phyloP scores from a whole-genome alignment of 1,140 invertebrate species.

The Macrobrachium rosenbergii region DNA sequence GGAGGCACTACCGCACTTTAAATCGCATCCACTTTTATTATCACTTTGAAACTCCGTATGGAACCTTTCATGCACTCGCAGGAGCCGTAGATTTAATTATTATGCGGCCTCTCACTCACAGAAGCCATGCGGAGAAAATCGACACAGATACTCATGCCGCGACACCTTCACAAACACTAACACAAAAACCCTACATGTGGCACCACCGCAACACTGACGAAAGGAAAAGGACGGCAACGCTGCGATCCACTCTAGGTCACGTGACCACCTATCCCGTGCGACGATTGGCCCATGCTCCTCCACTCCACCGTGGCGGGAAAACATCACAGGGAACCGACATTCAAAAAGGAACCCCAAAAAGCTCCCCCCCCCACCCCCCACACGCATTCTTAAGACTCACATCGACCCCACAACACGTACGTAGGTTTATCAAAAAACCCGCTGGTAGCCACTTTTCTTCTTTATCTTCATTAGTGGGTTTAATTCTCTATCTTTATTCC shows the following conservation, averaged over 20 bases:
- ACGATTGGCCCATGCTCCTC: constrained; percentile 28
- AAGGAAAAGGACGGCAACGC: constrained; percentile 44
- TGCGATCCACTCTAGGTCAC: constrained; percentile 41
- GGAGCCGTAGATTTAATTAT: neutral
- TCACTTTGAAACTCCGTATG: constrained; percentile 15
- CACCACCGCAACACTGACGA: too few relatives aligned
- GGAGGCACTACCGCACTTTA: constrained; percentile 39
- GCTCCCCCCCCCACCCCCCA: neutral
- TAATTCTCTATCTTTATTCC: too few relatives aligned
- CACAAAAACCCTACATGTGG: neutral
- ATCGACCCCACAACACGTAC: too few relatives aligned
- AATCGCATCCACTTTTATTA: constrained; percentile 44
- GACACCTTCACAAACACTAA: constrained; percentile 51
- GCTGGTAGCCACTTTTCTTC: too few relatives aligned
- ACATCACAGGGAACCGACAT: constrained; percentile 55
- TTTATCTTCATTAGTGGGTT: too few relatives aligned
- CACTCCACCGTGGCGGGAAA: constrained; percentile 50
- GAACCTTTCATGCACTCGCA: constrained; percentile 20
- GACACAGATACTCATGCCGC: constrained; percentile 43
- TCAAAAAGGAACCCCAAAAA: constrained; percentile 44
- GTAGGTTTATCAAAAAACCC: too few relatives aligned
- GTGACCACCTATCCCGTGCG: constrained; percentile 23
- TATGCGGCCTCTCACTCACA: constrained; percentile 22
- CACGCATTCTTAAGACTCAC: constrained; percentile 34
- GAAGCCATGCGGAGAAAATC: neutral